These are phyloP conservation scores for Pseudotriccus pelzelni DNA, from an alignment of 2,797 vertebrate genomes.

Conservation along the genomic window DNA sequence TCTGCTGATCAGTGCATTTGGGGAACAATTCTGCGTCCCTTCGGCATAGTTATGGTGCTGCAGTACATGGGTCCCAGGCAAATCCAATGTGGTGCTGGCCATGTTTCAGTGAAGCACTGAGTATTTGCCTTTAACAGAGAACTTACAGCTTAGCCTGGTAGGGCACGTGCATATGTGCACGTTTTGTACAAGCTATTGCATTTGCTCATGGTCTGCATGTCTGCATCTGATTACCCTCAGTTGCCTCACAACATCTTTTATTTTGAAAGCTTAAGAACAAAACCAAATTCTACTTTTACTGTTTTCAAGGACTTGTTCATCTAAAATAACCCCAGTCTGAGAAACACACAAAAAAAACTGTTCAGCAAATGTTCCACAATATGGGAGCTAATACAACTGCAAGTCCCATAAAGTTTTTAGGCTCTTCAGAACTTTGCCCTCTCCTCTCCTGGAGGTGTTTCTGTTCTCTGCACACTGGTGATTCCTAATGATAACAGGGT, in stretches of 20 bases:
- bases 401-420: background rate
- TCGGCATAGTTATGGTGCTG: background rate
- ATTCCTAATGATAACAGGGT: slow-evolving; percentile 37
- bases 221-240: slow-evolving; percentile 55
- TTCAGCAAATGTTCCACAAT: background rate
- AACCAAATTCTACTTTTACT: slow-evolving; percentile 51
- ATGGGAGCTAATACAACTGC: background rate
- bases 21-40: background rate
- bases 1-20: background rate
- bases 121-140: slow-evolving; percentile 12
- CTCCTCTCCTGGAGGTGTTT: slow-evolving; percentile 35
- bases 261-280: slow-evolving; percentile 46
- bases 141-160: background rate
- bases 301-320: slow-evolving; percentile 21
- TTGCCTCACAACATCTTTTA: slow-evolving; percentile 47
- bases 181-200: background rate
- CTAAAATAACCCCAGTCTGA: slow-evolving; percentile 4
- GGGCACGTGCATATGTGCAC: background rate
- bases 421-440: background rate
- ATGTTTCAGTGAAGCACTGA: background rate
- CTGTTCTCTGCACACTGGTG: slow-evolving; percentile 9
- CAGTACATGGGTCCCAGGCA: background rate
- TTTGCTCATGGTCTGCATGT: slow-evolving; percentile 6
- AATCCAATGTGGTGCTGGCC: background rate
- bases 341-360: background rate